Evolutionary conservation across 2,113 vertebrate species (phyloP).

Genomic region (Vimba vimba): DNA sequence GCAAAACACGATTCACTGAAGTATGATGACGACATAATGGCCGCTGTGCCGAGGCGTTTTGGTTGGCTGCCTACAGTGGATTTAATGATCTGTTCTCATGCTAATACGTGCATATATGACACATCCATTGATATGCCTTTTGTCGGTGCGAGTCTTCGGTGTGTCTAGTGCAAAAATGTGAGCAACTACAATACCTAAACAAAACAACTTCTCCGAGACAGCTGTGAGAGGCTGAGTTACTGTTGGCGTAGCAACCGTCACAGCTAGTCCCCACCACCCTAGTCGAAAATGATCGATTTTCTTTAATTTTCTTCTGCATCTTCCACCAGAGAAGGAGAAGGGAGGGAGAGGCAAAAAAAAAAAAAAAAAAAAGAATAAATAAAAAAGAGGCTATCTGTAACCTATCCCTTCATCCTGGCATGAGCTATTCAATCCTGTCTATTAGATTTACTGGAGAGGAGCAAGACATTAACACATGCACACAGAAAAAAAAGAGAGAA

Average conservation of each 20-base stretch:
- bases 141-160: conserved; percentile 8
- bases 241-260: conserved; percentile 89
- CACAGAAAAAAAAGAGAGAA: conserved; percentile 51
- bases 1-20: conserved; percentile 65
- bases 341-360: conserved; percentile 33
- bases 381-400: conserved; percentile 78
- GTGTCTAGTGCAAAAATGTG: background rate
- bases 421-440: conserved; percentile 82
- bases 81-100: conserved; percentile 13
- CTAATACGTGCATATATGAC: background rate
- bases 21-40: conserved; percentile 63
- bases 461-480: conserved; percentile 84
- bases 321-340: conserved; percentile 63
- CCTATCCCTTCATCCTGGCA: conserved; percentile 82
- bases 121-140: conserved; percentile 53
- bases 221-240: conserved; percentile 84
- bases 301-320: conserved; percentile 88
- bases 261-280: conserved; percentile 79
- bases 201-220: conserved; percentile 84
- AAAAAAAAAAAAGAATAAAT: conserved; percentile 43
- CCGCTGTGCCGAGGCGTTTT: conserved; percentile 38
- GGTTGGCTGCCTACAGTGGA: conserved; percentile 16
- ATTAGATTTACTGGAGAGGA: conserved; percentile 88
- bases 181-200: conserved; percentile 47
- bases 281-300: conserved; percentile 89